Percentiles rank a stretch among this genome's conserved stretches.
phyloP scores from a whole-genome alignment of 2,888 invertebrate genomes.

The Pinctada fucata region DNA sequence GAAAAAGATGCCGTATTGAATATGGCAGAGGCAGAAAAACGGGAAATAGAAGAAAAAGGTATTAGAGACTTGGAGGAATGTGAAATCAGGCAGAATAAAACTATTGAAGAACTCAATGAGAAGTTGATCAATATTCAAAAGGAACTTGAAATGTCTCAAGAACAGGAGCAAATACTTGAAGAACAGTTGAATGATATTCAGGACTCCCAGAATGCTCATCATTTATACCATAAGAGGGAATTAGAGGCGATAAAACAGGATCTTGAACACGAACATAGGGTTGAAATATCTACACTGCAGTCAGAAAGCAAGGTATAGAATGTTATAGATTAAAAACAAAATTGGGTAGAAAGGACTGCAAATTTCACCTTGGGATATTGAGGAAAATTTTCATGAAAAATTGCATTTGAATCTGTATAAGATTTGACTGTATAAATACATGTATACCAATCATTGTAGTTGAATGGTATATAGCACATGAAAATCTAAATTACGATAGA shows the following conservation, averaged over 20 bases:
- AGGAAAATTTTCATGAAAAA: too few species aligned
- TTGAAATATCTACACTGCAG: conserved; percentile 61
- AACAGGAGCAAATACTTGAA: conserved; percentile 40
- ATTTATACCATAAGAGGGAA: conserved; percentile 41
- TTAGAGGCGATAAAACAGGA: conserved; percentile 59
- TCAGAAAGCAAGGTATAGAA: conserved; percentile 55
- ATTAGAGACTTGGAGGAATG: conserved; percentile 42
- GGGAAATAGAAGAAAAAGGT: conserved; percentile 54
- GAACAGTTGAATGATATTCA: conserved; percentile 45
- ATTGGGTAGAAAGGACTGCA: too few species aligned
- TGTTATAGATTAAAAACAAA: too few species aligned
- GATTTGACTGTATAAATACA: too few species aligned
- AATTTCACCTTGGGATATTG: too few species aligned
- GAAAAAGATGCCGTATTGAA: conserved; percentile 50
- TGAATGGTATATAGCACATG: too few species aligned
- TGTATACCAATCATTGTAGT: too few species aligned
- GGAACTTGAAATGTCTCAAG: conserved; percentile 46
- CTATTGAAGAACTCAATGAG: conserved; percentile 47
- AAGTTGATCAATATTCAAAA: conserved; percentile 47
- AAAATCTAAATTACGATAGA: too few species aligned
- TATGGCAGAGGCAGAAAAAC: conserved; percentile 51
- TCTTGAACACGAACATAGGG: conserved; percentile 61
- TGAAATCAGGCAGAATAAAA: conserved; percentile 40
- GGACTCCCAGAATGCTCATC: conserved; percentile 41
- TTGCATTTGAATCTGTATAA: too few species aligned